Evolutionary conservation across 2,797 vertebrate genomes (phyloP), one percentile per base, ranked within the genome.

Genomic region (Macropodus opercularis): DNA sequence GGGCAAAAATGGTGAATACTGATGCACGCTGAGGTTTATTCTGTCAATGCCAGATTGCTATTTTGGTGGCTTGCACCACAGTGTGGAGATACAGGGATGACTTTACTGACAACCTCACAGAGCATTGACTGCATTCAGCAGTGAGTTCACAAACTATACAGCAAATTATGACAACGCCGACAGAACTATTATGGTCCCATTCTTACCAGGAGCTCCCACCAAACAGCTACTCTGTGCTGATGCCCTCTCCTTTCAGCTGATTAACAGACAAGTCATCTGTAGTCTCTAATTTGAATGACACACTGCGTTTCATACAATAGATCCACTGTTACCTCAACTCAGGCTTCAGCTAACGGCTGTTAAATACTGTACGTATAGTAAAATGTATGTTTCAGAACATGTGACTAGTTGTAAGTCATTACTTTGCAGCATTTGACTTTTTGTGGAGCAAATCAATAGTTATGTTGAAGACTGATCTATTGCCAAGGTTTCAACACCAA

Each of bases 401-500:
- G n/a, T n/a, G 36, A 15, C 12, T 19, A 18, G 19, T 34, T 41
- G 6, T 43, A 34, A 49, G 23, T 75, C 39, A 61, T 21, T 24
- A 21, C 41, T 29, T 56, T n/a, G 35, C 26, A 17, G 3, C 43
- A 14, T 55, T 40, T 55, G 8, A 27, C 36, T 57, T 32, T 31
- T 26, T 42, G 12, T 35, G 11, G 29, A 12, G n/a, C 23, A 60
- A 64, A 69, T 69, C 61, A 52, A 42, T 51, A 11, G 14, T 8
- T 23, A 11, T 38, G 47, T 18, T 48, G n/a, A 14, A 57, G 51
- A 19, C 32, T 35, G 50, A 35, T 23, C 2, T 4, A 48, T 12
- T 40, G 39, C 29, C 6, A 21, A 17, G 42, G 24, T 15, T 19
- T 62, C 31, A 52, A 18, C 2, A 27, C 26, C 11, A 3, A 31